These are phyloP conservation scores for Melipona beecheii DNA, from an alignment of 2,888 invertebrate species.

Conservation along the genomic window DNA sequence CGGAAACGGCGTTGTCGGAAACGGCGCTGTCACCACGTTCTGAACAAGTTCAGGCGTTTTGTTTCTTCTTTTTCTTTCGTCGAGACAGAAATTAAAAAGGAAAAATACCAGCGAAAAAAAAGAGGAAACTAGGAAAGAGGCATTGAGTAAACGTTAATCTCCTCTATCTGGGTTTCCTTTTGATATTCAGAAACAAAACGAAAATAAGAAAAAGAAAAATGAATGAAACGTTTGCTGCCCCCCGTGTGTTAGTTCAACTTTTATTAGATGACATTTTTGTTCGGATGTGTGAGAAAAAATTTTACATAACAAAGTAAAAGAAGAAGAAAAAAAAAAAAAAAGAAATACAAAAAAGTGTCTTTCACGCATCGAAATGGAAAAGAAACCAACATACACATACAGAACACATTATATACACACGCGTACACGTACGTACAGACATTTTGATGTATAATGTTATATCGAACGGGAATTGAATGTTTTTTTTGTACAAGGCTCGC, in stretches of 20 bases:
- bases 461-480: conserved; percentile 77
- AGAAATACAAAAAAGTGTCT: conserved; percentile 75
- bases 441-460: conserved; percentile 76
- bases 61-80: conserved; percentile 49
- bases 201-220: conserved; percentile 18
- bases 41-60: conserved; percentile 17
- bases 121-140: conserved; percentile 39
- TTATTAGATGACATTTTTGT: conserved; percentile 61
- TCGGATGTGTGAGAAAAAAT: conserved; percentile 66
- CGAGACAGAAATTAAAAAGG: background rate
- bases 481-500: conserved; percentile 73
- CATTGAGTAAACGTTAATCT: conserved; percentile 34
- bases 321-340: conserved; percentile 5
- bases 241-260: conserved; percentile 62
- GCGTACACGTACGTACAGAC: conserved; percentile 57
- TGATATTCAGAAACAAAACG: conserved; percentile 18
- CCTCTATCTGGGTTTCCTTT: conserved; percentile 45
- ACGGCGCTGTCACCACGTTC: background rate
- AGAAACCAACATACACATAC: conserved; percentile 5
- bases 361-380: conserved; percentile 75
- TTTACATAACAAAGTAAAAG: conserved; percentile 64
- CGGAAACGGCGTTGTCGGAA: conserved; percentile 15
- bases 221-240: conserved; percentile 64
- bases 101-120: background rate
- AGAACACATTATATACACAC: background rate